A percentile compares a stretch with the other conserved stretches of the same genome.
These are phyloP conservation scores for Entomobrya proxima DNA, from an alignment of 2,888 invertebrate species.

Conservation along the genomic window DNA sequence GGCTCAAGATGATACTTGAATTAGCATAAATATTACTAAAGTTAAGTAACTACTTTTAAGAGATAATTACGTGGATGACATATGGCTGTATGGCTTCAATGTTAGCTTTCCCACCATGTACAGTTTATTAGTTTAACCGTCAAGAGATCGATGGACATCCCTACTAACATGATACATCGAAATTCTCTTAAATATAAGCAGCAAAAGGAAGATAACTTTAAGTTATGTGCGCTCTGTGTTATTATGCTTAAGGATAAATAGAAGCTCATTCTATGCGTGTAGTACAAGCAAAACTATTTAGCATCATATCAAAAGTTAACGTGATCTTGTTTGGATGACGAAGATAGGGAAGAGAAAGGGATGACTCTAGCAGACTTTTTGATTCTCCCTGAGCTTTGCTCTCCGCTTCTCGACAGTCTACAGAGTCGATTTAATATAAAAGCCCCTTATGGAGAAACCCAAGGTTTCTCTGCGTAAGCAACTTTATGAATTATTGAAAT, in stretches of 20 bases:
- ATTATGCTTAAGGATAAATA: too few species aligned
- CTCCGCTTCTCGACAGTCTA: background rate
- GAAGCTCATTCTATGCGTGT: too few species aligned
- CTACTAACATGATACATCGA: too few species aligned
- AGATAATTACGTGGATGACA: background rate
- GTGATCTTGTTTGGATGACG: background rate
- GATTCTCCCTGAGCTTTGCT: background rate
- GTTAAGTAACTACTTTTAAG: background rate
- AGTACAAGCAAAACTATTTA: slow-evolving; percentile 2
- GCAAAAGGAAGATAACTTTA: too few species aligned
- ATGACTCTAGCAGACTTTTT: background rate
- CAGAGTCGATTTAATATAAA: slow-evolving; percentile 44
- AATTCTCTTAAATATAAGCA: too few species aligned
- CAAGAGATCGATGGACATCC: too few species aligned
- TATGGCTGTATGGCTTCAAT: background rate
- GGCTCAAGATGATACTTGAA: background rate
- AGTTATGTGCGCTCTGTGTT: too few species aligned
- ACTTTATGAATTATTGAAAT: slow-evolving; percentile 61
- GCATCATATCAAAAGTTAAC: slow-evolving; percentile 6
- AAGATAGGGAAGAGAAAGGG: background rate
- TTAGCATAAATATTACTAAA: slow-evolving; percentile 49
- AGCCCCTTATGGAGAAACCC: slow-evolving; percentile 23
- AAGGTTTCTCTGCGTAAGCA: slow-evolving; percentile 32
- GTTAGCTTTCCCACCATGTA: background rate
- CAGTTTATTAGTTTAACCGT: too few species aligned